Base-by-base conservation (phyloP, 2,888 invertebrate genomes). In the Ganaspis brasiliensis region DNA sequence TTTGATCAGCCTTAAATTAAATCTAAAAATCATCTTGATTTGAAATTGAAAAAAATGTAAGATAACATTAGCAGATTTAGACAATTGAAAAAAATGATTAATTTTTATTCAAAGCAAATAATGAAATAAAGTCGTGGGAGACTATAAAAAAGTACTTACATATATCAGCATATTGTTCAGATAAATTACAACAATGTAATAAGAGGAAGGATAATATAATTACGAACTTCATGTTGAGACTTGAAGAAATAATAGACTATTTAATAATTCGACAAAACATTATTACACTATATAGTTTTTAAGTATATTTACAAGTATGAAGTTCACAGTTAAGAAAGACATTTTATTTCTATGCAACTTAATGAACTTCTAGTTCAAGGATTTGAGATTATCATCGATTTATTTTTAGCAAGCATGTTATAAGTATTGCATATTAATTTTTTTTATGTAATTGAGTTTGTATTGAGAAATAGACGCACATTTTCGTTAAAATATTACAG, bases 121-220 rank as follows among this genome's bases (percentile, higher is more conserved):
- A n/a, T n/a, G n/a, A n/a, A n/a, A n/a, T n/a, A n/a, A n/a, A n/a
- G n/a, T n/a, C n/a, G n/a, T n/a, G n/a, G n/a, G n/a, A n/a, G n/a
- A n/a, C n/a, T n/a, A 19, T 19, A 52, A 16, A 16, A 19, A 52
- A 19, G 2, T 52, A 52, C 52, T 52, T 16, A 52, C 52, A 19
- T 16, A 52, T 35, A 26, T 61, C 59, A 16, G 59, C 59, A 10
- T 35, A 16, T 8, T 61, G 59, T 61, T 61, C 35, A 19, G 59
- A 16, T 19, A 61, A 10, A 6, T 61, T 16, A 19, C 59, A 61
- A 61, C 26, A 61, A 14, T 31, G 31, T 31, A 35, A 16, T 26
- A 35, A 4, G 35, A 61, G 35, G 5, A 61, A 4, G 8, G 59
- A 61, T 35, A 61, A 19, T 61, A n/a, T 6, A 61, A 61, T 35